Evolutionary conservation across 2,797 vertebrate genomes (phyloP).

Genomic region (Rhinophrynus dorsalis): DNA sequence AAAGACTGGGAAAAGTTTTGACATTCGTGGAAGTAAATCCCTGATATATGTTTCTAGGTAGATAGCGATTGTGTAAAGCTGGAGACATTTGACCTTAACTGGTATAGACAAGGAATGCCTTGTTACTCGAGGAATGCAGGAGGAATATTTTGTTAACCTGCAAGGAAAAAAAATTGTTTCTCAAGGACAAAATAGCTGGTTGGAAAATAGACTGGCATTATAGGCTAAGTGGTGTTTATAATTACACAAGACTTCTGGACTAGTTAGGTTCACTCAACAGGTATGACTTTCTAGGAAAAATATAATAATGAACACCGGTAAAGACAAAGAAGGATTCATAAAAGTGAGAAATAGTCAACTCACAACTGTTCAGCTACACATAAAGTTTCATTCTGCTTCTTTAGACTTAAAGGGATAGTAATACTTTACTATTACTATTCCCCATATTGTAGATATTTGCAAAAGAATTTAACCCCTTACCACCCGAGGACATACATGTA

Average conservation of each 20-base stretch:
- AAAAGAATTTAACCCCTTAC: too few relatives aligned
- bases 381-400: background rate
- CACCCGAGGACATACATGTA: too few relatives aligned
- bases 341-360: background rate
- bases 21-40: background rate
- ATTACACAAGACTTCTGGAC: slow-evolving; percentile 21
- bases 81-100: slow-evolving; percentile 12
- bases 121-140: slow-evolving; percentile 12
- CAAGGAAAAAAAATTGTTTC: background rate
- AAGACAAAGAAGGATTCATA: slow-evolving; percentile 22
- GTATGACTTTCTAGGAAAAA: slow-evolving; percentile 30
- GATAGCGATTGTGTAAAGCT: background rate
- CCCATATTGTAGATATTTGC: too few relatives aligned
- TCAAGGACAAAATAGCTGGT: slow-evolving; percentile 30
- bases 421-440: too few relatives aligned
- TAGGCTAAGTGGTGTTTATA: slow-evolving; percentile 14
- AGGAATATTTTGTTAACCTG: slow-evolving; percentile 17
- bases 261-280: slow-evolving; percentile 25
- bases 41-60: slow-evolving; percentile 8
- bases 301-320: background rate
- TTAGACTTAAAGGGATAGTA: too few relatives aligned
- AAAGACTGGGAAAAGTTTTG: too few relatives aligned
- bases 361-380: background rate
- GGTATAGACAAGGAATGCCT: slow-evolving; percentile 21
- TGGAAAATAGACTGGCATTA: slow-evolving; percentile 10